Evolutionary conservation across 2,797 vertebrate genomes (phyloP).

Genomic region (Myotis findleyi): DNA sequence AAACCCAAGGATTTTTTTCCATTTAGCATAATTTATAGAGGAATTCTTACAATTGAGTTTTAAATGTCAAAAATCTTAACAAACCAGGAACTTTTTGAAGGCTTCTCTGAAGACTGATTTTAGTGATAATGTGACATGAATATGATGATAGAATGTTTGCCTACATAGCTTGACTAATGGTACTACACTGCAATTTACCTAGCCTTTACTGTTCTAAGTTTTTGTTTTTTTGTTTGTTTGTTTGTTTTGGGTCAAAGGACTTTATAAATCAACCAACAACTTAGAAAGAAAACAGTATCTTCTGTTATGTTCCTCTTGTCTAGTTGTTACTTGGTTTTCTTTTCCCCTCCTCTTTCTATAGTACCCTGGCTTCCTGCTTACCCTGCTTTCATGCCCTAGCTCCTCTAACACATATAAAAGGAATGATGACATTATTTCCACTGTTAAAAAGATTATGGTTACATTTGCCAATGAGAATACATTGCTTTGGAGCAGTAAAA

Average conservation of each 20-base stretch:
- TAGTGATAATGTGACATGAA: background rate
- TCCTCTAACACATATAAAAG: background rate
- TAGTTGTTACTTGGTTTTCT: background rate
- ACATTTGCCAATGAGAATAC: background rate
- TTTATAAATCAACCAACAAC: background rate
- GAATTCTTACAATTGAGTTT: background rate
- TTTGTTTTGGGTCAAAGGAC: background rate
- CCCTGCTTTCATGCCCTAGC: background rate
- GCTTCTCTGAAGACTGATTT: background rate
- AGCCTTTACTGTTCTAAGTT: background rate
- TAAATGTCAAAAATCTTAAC: background rate
- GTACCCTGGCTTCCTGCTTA: background rate
- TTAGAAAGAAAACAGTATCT: background rate
- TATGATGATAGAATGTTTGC: background rate
- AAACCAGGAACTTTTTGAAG: background rate
- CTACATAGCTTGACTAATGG: background rate
- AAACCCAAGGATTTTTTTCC: too few relatives aligned
- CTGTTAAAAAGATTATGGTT: background rate
- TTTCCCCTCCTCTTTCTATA: background rate
- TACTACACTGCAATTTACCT: background rate
- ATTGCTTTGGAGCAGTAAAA: background rate
- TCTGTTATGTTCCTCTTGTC: background rate
- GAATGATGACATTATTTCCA: conserved; percentile 35
- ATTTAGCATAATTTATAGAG: too few relatives aligned
- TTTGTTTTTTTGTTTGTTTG: background rate